Conservation (phyloP, 2,888 invertebrate species). For the Sinopyrophorus schimmeli region DNA sequence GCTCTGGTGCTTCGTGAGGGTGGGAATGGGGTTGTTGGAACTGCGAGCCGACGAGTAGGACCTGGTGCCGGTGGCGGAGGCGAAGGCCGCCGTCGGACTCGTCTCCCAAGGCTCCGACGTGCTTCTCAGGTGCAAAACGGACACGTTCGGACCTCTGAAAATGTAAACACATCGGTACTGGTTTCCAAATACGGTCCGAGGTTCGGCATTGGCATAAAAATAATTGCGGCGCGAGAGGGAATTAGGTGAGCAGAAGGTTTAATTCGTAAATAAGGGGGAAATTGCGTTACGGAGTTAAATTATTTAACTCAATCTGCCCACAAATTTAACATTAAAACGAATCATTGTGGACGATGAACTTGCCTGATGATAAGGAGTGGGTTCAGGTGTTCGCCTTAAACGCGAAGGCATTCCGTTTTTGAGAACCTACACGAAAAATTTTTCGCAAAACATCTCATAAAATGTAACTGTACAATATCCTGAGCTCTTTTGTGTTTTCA, state of each 20-base stretch:
- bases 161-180: slow-evolving; percentile 7
- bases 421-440: no score
- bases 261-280: no score
- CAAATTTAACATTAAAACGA: slow-evolving; percentile 9
- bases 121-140: slow-evolving; percentile 60
- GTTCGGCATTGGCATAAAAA: no score
- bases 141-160: slow-evolving; percentile 60
- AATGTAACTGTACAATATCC: no score
- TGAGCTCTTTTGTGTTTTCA: no score
- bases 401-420: no score
- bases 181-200: slow-evolving; percentile 30
- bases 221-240: no score
- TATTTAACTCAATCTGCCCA: slow-evolving; percentile 19
- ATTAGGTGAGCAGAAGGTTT: no score
- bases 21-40: slow-evolving; percentile 12
- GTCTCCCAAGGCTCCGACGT: slow-evolving; percentile 62
- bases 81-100: slow-evolving; percentile 50
- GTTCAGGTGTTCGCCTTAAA: slow-evolving; percentile 14
- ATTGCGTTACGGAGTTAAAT: slow-evolving; percentile 3
- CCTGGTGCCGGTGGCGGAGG: slow-evolving; percentile 42
- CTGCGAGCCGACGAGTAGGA: slow-evolving; percentile 42
- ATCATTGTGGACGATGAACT: slow-evolving; percentile 35
- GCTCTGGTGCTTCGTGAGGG: slow-evolving; percentile 48
- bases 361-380: slow-evolving; percentile 16
- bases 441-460: no score